phyloP scores from a whole-genome alignment of 2,113 vertebrate genomes.

The Grus americana region DNA sequence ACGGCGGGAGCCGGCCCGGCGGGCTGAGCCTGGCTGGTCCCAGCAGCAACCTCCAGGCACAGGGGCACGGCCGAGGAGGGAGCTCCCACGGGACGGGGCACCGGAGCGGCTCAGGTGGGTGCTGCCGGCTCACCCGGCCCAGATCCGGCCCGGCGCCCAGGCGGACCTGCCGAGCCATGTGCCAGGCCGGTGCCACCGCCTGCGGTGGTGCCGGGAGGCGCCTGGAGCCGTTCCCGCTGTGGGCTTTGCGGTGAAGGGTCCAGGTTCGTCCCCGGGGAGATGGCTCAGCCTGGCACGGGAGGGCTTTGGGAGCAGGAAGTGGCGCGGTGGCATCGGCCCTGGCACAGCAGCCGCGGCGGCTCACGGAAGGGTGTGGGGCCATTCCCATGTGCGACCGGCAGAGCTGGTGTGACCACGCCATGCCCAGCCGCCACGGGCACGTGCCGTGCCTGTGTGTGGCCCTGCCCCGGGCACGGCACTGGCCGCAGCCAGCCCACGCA shows the following conservation, averaged over 20 bases:
- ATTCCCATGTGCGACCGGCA: neutral
- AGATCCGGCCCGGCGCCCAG: fast-evolving
- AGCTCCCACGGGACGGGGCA: fast-evolving
- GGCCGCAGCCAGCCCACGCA: neutral
- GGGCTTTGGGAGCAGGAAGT: neutral
- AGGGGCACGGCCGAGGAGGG: neutral
- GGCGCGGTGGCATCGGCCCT: fast-evolving
- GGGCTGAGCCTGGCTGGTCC: neutral
- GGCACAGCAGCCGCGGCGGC: neutral
- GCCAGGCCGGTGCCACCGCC: neutral
- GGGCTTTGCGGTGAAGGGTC: neutral
- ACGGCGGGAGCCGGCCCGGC: fast-evolving
- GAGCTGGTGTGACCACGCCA: neutral
- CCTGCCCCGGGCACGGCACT: neutral
- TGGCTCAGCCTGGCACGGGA: neutral
- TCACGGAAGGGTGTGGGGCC: neutral
- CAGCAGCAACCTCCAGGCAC: neutral
- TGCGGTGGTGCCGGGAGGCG: neutral
- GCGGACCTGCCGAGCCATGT: neutral
- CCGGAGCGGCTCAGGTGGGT: fast-evolving
- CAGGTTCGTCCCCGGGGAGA: neutral
- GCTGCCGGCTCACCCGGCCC: neutral
- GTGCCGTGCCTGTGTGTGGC: neutral
- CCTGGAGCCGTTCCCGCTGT: neutral
- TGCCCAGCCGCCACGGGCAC: neutral